phyloP scores from a whole-genome alignment of 2,888 invertebrate genomes.

The Hirtodrosophila duncani region DNA sequence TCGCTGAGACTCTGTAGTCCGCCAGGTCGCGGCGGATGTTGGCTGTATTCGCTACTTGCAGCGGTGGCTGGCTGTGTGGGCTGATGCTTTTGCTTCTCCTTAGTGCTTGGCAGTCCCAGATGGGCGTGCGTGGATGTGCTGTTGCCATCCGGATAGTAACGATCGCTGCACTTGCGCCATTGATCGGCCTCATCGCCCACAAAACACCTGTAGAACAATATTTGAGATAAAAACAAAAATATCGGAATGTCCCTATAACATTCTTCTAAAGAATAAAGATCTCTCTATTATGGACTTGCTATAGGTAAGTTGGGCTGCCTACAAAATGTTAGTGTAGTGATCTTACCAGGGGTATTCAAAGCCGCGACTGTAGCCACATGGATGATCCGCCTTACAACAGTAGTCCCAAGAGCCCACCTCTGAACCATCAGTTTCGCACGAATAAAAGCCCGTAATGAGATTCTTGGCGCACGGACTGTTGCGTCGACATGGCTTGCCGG shows the following conservation, averaged over 20 bases:
- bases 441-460: constrained; percentile 88
- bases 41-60: constrained; percentile 68
- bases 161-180: constrained; percentile 92
- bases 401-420: constrained; percentile 89
- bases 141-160: constrained; percentile 83
- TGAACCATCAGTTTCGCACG: constrained; percentile 87
- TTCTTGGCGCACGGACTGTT: constrained; percentile 86
- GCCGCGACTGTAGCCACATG: constrained; percentile 90
- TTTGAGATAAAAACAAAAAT: not conserved
- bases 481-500: constrained; percentile 87
- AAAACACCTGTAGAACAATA: constrained; percentile 84
- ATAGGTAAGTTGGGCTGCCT: no score
- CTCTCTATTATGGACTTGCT: no score
- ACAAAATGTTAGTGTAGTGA: not conserved
- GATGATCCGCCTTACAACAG: constrained; percentile 89
- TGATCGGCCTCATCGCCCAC: constrained; percentile 88
- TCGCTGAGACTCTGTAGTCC: constrained; percentile 76
- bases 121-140: constrained; percentile 77
- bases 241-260: no score
- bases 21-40: constrained; percentile 76
- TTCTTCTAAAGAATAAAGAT: no score
- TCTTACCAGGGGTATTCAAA: constrained; percentile 88
- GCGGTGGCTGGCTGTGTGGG: constrained; percentile 49
- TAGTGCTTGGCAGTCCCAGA: constrained; percentile 76
- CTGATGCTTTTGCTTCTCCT: constrained; percentile 68